Percentiles rank a stretch among this genome's conserved stretches.
Evolutionary conservation across 2,797 vertebrate species (phyloP).

Genomic region (Phylloscopus collybita): DNA sequence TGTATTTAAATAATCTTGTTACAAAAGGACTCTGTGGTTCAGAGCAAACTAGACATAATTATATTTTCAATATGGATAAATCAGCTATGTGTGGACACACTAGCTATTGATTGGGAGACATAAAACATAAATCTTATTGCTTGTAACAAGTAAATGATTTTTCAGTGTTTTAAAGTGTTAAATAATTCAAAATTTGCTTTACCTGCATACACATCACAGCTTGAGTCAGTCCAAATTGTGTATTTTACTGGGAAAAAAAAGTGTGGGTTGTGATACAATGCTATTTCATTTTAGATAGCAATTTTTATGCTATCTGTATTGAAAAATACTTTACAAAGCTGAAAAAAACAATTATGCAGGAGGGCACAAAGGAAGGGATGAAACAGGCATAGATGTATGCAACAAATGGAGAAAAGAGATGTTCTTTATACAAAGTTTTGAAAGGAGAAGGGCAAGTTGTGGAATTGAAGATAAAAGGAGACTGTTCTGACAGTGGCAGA

Average conservation of each 20-base stretch:
- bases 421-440: conserved; percentile 14
- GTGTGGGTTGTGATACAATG: neutral
- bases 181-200: conserved; percentile 68
- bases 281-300: conserved; percentile 30
- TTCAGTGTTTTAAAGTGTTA: conserved; percentile 60
- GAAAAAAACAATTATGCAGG: neutral
- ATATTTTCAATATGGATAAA: conserved; percentile 66
- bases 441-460: neutral
- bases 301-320: conserved; percentile 11
- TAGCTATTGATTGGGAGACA: conserved; percentile 49
- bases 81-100: conserved; percentile 45
- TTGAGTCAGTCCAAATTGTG: conserved; percentile 25
- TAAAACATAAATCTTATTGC: conserved; percentile 41
- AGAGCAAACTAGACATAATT: conserved; percentile 59
- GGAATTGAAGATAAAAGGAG: neutral
- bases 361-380: neutral
- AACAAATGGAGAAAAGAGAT: neutral
- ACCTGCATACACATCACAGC: conserved; percentile 22
- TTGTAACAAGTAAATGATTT: conserved; percentile 60
- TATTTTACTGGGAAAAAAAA: conserved; percentile 6
- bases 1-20: conserved; percentile 73
- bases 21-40: conserved; percentile 55
- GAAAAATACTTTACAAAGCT: conserved; percentile 24
- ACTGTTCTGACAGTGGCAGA: neutral
- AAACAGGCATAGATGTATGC: neutral